Evolutionary conservation across 2,113 vertebrate genomes (phyloP).

Genomic region (Lethenteron camtschaticum): DNA sequence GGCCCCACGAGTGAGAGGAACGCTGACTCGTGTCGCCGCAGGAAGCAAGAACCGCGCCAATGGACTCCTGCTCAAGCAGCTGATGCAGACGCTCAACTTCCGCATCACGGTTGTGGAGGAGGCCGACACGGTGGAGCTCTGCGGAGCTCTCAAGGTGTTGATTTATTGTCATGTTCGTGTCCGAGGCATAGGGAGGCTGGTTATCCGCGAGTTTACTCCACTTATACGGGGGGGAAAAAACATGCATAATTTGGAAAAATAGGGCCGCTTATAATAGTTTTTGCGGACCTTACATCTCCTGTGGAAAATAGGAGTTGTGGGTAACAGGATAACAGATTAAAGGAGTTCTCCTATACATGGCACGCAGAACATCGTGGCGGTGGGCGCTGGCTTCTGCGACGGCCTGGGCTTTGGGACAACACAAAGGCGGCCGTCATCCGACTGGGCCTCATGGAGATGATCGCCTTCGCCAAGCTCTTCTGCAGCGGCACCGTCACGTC

Average conservation of each 20-base stretch:
- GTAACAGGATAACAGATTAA: no score
- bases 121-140: slow-evolving; percentile 44
- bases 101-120: slow-evolving; percentile 41
- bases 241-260: no score
- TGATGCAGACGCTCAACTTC: slow-evolving; percentile 50
- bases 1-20: no score
- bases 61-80: slow-evolving; percentile 39
- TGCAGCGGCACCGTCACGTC: slow-evolving; percentile 42
- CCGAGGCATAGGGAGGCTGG: no score
- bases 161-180: background rate
- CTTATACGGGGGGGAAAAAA: no score
- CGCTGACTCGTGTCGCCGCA: slow-evolving; percentile 11
- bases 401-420: slow-evolving; percentile 84
- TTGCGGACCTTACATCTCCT: no score
- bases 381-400: slow-evolving; percentile 83
- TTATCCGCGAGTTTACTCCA: no score
- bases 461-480: slow-evolving; percentile 55
- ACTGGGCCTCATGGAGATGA: slow-evolving; percentile 93
- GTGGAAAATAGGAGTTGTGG: no score
- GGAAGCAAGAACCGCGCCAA: slow-evolving; percentile 31
- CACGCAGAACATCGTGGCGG: slow-evolving; percentile 66
- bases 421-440: slow-evolving; percentile 88
- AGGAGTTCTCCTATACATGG: no score
- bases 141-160: slow-evolving; percentile 42
- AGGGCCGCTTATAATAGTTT: no score